Evolutionary conservation across 1,140 invertebrate genomes (phyloP).

Genomic region (Littorina saxatilis): DNA sequence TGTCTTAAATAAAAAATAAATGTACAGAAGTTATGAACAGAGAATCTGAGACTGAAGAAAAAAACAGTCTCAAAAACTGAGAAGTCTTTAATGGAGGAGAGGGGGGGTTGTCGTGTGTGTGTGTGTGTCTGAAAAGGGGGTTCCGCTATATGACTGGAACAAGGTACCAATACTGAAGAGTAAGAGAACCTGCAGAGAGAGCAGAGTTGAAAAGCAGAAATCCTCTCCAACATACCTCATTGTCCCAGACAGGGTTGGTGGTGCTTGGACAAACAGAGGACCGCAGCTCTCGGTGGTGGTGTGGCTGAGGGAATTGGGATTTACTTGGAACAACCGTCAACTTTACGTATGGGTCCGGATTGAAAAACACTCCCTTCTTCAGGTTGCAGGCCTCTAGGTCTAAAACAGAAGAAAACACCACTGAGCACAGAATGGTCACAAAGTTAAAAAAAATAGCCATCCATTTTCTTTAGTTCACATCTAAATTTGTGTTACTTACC

Average conservation of each 20-base stretch:
- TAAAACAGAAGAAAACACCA: slow-evolving; percentile 46
- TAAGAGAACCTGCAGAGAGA: too few species aligned
- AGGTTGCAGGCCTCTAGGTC: slow-evolving; percentile 76
- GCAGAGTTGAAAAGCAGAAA: too few species aligned
- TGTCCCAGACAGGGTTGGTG: slow-evolving; percentile 75
- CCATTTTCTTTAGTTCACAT: neutral
- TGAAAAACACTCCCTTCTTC: slow-evolving; percentile 78
- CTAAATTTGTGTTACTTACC: neutral
- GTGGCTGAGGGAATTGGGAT: slow-evolving; percentile 63
- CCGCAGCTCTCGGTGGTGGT: slow-evolving; percentile 75
- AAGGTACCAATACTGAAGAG: too few species aligned
- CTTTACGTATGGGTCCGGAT: slow-evolving; percentile 78
- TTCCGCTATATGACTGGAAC: too few species aligned
- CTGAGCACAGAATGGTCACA: neutral
- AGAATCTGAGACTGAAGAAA: too few species aligned
- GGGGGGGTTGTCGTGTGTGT: too few species aligned
- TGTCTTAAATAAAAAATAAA: too few species aligned
- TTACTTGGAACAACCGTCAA: slow-evolving; percentile 75
- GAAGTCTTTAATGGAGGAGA: too few species aligned
- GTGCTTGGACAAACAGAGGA: slow-evolving; percentile 74
- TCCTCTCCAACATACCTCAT: slow-evolving; percentile 70
- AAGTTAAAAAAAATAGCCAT: neutral
- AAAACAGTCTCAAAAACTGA: too few species aligned
- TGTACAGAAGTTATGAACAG: too few species aligned
- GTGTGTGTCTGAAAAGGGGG: too few species aligned